Percentiles rank a stretch among this genome's conserved stretches.
phyloP scores from a whole-genome alignment of 2,888 invertebrate species.

The Pseudeuparius sepicola region DNA sequence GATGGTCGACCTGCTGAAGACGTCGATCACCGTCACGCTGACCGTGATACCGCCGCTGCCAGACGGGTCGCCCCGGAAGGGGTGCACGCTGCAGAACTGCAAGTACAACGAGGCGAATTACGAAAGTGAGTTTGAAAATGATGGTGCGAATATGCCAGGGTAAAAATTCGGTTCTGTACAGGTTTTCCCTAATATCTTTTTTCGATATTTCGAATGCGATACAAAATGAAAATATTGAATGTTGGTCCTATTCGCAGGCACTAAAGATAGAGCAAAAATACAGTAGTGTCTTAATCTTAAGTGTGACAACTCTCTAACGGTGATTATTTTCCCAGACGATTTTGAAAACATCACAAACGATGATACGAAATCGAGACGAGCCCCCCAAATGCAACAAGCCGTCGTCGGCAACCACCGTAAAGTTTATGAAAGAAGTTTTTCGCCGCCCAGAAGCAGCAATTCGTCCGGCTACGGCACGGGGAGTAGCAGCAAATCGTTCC shows the following conservation, averaged over 20 bases:
- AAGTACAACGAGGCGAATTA: constrained; percentile 50
- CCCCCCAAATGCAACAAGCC: constrained; percentile 42
- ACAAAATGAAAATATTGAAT: too few species aligned
- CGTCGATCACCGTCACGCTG: constrained; percentile 77
- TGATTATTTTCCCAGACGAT: constrained; percentile 39
- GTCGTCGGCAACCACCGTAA: constrained; percentile 53
- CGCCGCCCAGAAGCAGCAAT: constrained; percentile 66
- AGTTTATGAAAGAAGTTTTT: constrained; percentile 62
- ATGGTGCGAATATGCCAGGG: background rate
- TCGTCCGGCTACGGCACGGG: constrained; percentile 81
- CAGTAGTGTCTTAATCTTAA: too few species aligned
- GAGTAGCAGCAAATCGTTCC: constrained; percentile 44
- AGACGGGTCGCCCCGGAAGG: constrained; percentile 59
- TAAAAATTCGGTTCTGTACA: constrained; percentile 1
- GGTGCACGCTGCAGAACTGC: constrained; percentile 55
- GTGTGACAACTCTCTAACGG: too few species aligned
- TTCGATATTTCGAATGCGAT: too few species aligned
- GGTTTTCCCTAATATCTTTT: too few species aligned
- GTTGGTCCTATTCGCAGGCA: too few species aligned
- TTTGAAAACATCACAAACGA: constrained; percentile 51
- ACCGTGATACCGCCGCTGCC: constrained; percentile 65
- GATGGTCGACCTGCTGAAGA: constrained; percentile 86
- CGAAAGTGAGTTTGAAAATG: constrained; percentile 34
- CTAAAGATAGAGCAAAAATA: too few species aligned
- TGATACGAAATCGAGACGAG: constrained; percentile 38